Conservation (phyloP, 2,797 vertebrate genomes). For the Gymnothorax reevesii region DNA sequence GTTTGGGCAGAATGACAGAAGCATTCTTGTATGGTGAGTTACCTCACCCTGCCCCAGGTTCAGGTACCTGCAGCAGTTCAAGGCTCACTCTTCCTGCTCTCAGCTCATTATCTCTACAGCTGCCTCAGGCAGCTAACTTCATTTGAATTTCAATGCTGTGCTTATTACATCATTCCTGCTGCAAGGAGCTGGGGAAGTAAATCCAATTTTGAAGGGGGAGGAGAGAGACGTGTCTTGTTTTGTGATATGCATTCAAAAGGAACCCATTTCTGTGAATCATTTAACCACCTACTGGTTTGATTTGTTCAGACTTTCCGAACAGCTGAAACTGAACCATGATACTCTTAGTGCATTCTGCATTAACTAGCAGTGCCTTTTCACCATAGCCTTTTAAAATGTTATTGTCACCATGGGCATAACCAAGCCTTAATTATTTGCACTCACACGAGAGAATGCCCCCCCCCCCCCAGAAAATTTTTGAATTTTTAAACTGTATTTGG, state of each 20-base stretch:
- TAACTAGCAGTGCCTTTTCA: not conserved
- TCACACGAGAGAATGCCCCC: no score
- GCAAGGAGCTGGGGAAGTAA: not conserved
- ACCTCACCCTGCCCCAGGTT: slow-evolving; percentile 1
- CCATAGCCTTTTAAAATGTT: not conserved
- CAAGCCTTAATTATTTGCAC: no score
- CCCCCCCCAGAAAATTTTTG: no score
- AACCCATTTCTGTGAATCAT: not conserved
- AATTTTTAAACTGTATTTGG: no score
- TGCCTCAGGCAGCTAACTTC: not conserved
- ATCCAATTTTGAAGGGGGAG: not conserved
- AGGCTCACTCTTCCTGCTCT: not conserved
- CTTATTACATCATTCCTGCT: not conserved
- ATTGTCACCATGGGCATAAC: not conserved
- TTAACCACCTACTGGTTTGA: not conserved
- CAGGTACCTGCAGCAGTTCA: not conserved
- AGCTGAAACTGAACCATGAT: not conserved
- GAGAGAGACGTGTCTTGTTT: not conserved
- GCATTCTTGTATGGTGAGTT: not conserved
- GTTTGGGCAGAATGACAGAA: not conserved
- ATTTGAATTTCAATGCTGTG: not conserved
- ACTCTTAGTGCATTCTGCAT: not conserved
- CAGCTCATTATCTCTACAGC: not conserved
- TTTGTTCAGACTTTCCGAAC: not conserved
- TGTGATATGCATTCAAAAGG: not conserved